Evolutionary conservation across 2,888 invertebrate genomes (phyloP), one percentile per base, ranked within the genome.

Genomic region (Caenorhabditis panamensis): DNA sequence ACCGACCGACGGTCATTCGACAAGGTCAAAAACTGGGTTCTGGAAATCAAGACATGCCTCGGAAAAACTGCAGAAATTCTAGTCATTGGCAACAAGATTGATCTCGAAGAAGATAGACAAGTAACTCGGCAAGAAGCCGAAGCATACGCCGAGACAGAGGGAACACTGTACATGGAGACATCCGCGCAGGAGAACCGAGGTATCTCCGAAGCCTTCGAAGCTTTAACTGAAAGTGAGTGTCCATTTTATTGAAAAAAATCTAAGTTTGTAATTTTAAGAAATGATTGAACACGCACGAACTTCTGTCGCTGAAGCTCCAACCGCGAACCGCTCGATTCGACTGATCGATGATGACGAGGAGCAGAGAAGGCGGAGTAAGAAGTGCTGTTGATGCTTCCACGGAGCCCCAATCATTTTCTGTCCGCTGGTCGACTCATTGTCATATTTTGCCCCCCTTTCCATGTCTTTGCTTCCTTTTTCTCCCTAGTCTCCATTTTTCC

Each of bases 1-100:
- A 97, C 98, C 18, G 97, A 98, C 93, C 95, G 95, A 92, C 95
- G 96, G 91, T 96, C 97, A 0, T 97, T 98, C 92, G 94, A 94
- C 91, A 85, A 80, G 76, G 95, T 97, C 0, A 96, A 97, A 92
- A 96, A 95, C 91, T 99, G 99, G 99, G 97, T 98, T 28, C 96
- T 96, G 91, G 98, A 99, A 92, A 92, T 99, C 72, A 94, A 95
- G 86, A 96, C 96, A 92, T 97, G 98, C 95, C 93, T 98, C 49
- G 98, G 97, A 3, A 94, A 95, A n/a, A 59, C 80, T 0, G 76
- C 75, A 8, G 78, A 66, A 26, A 73, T 85, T 36, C 37, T 85
- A 53, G 78, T 98, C 87, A 96, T 96, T 75, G 99, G 98, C 62
- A 99, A 99, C 92, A 99, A 99, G 94, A 94, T 95, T 91, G 98